Evolutionary conservation across 1,140 invertebrate species (phyloP).

Genomic region (Anadara kagoshimensis): DNA sequence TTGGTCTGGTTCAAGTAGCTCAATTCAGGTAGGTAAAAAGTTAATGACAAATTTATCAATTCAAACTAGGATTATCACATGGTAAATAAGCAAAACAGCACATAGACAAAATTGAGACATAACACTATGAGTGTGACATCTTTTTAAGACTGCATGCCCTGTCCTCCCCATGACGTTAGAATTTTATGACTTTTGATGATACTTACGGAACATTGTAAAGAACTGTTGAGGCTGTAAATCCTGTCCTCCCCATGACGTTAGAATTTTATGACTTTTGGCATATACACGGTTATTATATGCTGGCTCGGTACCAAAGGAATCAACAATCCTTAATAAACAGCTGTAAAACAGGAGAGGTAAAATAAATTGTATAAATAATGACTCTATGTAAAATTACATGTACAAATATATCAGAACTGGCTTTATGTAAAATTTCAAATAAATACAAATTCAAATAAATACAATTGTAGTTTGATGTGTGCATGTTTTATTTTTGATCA

Average conservation of each 20-base stretch:
- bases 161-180: not conserved
- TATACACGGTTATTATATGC: slow-evolving; percentile 70
- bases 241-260: slow-evolving; percentile 74
- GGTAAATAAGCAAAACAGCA: too few species aligned
- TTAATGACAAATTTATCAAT: too few species aligned
- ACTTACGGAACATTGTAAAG: slow-evolving; percentile 74
- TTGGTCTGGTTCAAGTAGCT: not conserved
- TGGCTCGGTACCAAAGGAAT: slow-evolving; percentile 75
- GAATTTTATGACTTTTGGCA: slow-evolving; percentile 69
- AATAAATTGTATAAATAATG: not conserved
- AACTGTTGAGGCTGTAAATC: slow-evolving; percentile 72
- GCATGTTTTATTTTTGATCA: too few species aligned
- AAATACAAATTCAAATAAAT: too few species aligned
- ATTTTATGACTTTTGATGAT: not conserved
- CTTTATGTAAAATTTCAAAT: too few species aligned
- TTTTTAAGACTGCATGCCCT: not conserved
- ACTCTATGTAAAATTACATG: not conserved
- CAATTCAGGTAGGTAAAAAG: not conserved
- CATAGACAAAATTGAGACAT: too few species aligned
- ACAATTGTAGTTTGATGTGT: too few species aligned
- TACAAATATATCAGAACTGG: too few species aligned
- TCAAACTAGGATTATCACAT: too few species aligned
- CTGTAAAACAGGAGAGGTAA: slow-evolving; percentile 53
- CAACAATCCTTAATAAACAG: slow-evolving; percentile 73
- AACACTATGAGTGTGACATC: too few species aligned